Conservation (phyloP, 2,888 invertebrate genomes). For the Dynastes grantii region DNA sequence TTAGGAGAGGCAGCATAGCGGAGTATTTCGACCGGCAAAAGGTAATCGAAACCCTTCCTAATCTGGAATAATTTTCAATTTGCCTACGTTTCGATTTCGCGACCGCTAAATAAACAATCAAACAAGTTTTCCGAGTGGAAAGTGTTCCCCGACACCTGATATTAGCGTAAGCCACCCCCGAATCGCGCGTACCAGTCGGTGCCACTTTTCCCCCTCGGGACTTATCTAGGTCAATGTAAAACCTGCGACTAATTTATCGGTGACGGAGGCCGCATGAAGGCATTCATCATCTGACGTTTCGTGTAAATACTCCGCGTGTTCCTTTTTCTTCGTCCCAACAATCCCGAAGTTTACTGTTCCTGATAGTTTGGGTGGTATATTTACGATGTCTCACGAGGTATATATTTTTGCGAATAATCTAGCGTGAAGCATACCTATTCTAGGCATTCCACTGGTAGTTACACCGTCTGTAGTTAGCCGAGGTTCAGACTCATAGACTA, state of each 20-base stretch:
- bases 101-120: slow-evolving; percentile 12
- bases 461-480: slow-evolving; percentile 15
- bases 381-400: slow-evolving; percentile 42
- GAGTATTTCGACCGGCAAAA: slow-evolving; percentile 56
- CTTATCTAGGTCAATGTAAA: slow-evolving; percentile 43
- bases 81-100: neutral
- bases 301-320: slow-evolving; percentile 37
- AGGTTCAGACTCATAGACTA: slow-evolving; percentile 30
- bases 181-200: slow-evolving; percentile 25
- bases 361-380: slow-evolving; percentile 1
- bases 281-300: slow-evolving; percentile 25
- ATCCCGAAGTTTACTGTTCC: neutral
- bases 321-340: neutral
- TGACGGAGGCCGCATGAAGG: neutral
- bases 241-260: slow-evolving; percentile 25
- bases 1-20: slow-evolving; percentile 57
- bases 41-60: slow-evolving; percentile 52
- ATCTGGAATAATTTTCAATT: neutral
- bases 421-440: neutral
- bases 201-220: slow-evolving; percentile 6
- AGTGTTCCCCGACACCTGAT: slow-evolving; percentile 33
- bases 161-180: neutral
- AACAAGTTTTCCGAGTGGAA: slow-evolving; percentile 27
- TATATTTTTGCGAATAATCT: slow-evolving; percentile 16
- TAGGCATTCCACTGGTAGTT: neutral